Evolutionary conservation across 2,888 invertebrate species (phyloP), one percentile per base, ranked within the genome.

Genomic region (Leucophora obtusa): DNA sequence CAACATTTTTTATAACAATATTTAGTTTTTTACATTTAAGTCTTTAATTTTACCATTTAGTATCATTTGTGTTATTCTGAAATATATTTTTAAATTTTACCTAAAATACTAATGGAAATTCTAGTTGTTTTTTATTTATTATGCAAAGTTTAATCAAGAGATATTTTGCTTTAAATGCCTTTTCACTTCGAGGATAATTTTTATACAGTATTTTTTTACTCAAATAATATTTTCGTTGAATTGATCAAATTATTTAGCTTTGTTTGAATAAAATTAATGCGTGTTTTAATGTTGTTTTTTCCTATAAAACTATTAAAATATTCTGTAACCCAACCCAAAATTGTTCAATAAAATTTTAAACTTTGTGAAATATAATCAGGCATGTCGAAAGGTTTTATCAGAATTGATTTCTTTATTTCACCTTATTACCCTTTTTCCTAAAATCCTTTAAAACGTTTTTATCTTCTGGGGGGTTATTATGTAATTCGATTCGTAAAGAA

Each of bases 1-100:
- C 43, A 54, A 50, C 33, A 53, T 53, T 50, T 62, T 17, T 66
- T 66, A 54, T 56, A 66, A 66, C 66, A 66, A 66, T 66, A 54
- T 66, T 28, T 33, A 14, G 15, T 59, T 59, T 21, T 62, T 35
- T 51, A 17, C 14, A 15, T 38, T 66, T 66, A 54, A 66, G 66
- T 66, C 66, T 65, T 59, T 65, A 53, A 53, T 38, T 53, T 65
- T 65, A 53, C 43, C 43, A 47, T 47, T 47, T 47, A 47, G 43
- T 47, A 47, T 47, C 43, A 47, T 47, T 47, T 53, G 24, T 51
- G 43, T 63, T 58, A 6, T 21, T 47, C 24, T 53, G 51, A 53
- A 9, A 28, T 21, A 18, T 11, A 17, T 17, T 28, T 17, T 51
- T 65, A 33, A 15, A 38, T 17, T 18, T 38, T 59, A 14, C 43